Conservation (phyloP, 35 echinoderm and acorn worm genomes). For the Stichopus chloronotus region DNA sequence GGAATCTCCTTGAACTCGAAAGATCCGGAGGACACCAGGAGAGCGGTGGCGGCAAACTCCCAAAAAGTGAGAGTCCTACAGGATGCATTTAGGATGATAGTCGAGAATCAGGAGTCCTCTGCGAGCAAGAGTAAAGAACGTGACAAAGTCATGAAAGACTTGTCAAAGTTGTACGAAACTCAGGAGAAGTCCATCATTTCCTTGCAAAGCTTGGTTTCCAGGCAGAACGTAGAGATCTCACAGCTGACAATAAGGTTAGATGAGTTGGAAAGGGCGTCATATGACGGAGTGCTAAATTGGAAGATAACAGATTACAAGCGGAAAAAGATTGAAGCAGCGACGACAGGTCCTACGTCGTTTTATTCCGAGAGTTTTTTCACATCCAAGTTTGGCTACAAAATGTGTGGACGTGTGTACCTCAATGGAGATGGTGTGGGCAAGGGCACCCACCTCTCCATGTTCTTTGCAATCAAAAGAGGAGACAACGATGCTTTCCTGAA, state of each 20-base stretch:
- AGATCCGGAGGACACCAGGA: background rate
- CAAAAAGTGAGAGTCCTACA: conserved; percentile 29
- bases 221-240: conserved; percentile 16
- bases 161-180: conserved; percentile 17
- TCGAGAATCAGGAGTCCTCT: background rate
- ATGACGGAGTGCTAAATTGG: conserved; percentile 46
- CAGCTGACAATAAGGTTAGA: conserved; percentile 19
- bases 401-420: conserved; percentile 57
- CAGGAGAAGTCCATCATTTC: conserved; percentile 5
- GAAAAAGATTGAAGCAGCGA: conserved; percentile 23
- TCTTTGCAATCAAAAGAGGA: conserved; percentile 59
- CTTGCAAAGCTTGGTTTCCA: conserved; percentile 27
- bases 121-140: conserved; percentile 7
- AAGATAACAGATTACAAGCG: conserved; percentile 27
- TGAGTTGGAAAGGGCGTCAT: background rate
- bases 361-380: conserved; percentile 52
- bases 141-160: conserved; percentile 31
- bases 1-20: background rate
- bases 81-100: background rate
- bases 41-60: conserved; percentile 4
- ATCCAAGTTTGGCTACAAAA: conserved; percentile 51
- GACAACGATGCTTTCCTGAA: conserved; percentile 35
- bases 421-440: conserved; percentile 67
- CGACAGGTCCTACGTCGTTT: conserved; percentile 17
- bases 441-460: conserved; percentile 62